These are phyloP conservation scores for Montipora efflorescens DNA, from an alignment of 64 coral and sea anemone species.

Conservation along the genomic window DNA sequence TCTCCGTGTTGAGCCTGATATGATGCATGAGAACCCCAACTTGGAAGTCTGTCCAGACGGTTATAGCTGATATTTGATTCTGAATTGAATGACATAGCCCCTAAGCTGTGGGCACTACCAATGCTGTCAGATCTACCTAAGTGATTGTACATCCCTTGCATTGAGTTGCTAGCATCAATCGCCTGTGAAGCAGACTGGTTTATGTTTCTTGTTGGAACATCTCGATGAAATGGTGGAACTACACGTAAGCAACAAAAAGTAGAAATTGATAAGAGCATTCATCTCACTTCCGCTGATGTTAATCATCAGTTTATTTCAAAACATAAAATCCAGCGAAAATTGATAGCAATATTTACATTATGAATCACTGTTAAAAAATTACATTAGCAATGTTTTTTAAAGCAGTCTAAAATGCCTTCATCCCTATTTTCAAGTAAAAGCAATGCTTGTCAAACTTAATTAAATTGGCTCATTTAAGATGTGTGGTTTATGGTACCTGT, in stretches of 20 bases:
- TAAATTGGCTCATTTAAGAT: too few species aligned
- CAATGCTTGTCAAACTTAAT: too few species aligned
- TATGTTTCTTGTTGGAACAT: slow-evolving; percentile 38
- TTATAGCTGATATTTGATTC: slow-evolving; percentile 68
- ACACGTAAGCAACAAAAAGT: background rate
- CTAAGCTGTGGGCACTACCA: slow-evolving; percentile 79
- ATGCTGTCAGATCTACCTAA: slow-evolving; percentile 81
- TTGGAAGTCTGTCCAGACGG: slow-evolving; percentile 76
- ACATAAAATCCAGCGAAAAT: too few species aligned
- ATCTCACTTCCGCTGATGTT: too few species aligned
- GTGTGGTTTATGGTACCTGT: too few species aligned
- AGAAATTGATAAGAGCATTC: background rate
- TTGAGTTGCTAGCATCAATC: slow-evolving; percentile 3
- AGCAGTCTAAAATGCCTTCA: too few species aligned
- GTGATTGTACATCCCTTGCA: slow-evolving; percentile 72
- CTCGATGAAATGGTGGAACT: background rate
- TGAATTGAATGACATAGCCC: slow-evolving; percentile 61
- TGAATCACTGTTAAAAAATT: too few species aligned
- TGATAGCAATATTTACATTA: too few species aligned
- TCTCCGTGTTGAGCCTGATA: background rate
- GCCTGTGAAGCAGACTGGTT: slow-evolving; percentile 64
- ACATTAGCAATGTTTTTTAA: too few species aligned
- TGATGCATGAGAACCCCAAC: slow-evolving; percentile 71
- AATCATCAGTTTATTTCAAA: too few species aligned
- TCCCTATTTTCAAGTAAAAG: too few species aligned